Base-by-base conservation (phyloP, 2,113 vertebrate species). In the Odontesthes bonariensis region DNA sequence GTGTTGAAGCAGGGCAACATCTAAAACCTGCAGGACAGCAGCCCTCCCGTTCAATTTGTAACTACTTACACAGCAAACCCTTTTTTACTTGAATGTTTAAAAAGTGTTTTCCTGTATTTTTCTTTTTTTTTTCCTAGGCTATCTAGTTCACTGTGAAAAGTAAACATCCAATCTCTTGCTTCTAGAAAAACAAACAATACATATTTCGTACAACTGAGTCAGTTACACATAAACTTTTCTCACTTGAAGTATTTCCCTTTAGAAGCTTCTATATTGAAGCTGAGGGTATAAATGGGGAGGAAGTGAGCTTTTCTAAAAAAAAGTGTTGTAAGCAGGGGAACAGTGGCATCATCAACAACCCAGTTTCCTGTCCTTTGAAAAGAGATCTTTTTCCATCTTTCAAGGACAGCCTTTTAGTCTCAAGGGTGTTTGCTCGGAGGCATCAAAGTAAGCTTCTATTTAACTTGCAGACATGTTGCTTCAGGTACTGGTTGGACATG, bases 301-400 rank as follows among this genome's bases (percentile, higher is more conserved):
- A 67, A 20, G 16, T 40, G 2, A 40, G 27, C 16, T n/a, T 16
- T 1, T 44, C 7, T 44, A 31, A 35, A 40, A 31, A 35, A 40
- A 35, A 62, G 44, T 40, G 76, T 53, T 22, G 31, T 32, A 22
- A 63, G 62, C 16, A 6, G 5, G n/a, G 31, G n/a, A 62, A 17
- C 0, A 23, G 31, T 70, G 68, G 33, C 44, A 57, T 75, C 64
- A 74, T 78, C 33, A 64, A 63, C 7, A 71, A 17, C 38, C 51
- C 32, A 63, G 54, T 60, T 86, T 91, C 82, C 82, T 84, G 68
- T 72, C 52, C 73, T 53, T 60, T 67, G 38, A 85, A 80, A 70
- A 38, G 35, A 62, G 59, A 20, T 22, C 73, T 40, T 72, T 42
- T 72, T 35, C 20, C 3, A 4, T 32, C 60, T 67, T 46, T n/a